Percentiles rank a stretch among this genome's conserved stretches.
Conservation (phyloP, 2,797 vertebrate species). For the Aplochiton taeniatus region DNA sequence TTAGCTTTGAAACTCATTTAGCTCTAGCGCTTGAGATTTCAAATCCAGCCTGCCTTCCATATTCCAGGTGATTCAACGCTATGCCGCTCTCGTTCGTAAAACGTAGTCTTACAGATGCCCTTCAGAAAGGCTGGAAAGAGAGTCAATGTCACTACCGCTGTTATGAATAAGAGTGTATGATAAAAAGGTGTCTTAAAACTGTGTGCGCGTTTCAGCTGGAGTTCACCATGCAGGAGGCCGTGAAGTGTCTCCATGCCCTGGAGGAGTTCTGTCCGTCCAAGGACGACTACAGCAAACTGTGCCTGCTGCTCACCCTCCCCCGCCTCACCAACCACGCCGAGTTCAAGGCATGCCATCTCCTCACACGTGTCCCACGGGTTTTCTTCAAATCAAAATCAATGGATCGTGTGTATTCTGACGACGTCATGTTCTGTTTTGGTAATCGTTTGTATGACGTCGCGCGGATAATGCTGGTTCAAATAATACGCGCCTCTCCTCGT, state of each 20-base stretch:
- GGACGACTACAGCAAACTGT: constrained; percentile 98
- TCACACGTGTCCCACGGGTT: background rate
- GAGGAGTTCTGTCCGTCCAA: constrained; percentile 95
- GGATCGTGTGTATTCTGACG: background rate
- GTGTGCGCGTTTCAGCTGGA: constrained; percentile 80
- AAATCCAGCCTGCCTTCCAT: too few relatives aligned
- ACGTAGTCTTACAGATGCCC: too few relatives aligned
- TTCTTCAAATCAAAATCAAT: background rate
- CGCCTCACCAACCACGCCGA: constrained; percentile 97
- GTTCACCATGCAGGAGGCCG: constrained; percentile 97
- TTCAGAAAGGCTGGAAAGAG: too few relatives aligned
- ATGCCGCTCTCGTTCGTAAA: too few relatives aligned
- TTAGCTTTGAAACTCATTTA: too few relatives aligned
- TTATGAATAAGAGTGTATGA: too few relatives aligned
- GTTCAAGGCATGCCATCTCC: constrained; percentile 78
- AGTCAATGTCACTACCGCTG: too few relatives aligned
- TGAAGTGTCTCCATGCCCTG: constrained; percentile 92
- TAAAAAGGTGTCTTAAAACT: too few relatives aligned
- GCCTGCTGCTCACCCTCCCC: constrained; percentile 93
- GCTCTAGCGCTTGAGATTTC: too few relatives aligned
- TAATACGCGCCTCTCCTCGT: background rate
- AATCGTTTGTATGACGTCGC: background rate
- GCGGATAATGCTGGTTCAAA: too few relatives aligned
- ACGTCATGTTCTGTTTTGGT: background rate
- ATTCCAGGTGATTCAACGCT: too few relatives aligned